A percentile compares a stretch with the other conserved stretches of the same genome.
Evolutionary conservation across 2,888 invertebrate genomes (phyloP).

Genomic region (Lithophane leautieri): DNA sequence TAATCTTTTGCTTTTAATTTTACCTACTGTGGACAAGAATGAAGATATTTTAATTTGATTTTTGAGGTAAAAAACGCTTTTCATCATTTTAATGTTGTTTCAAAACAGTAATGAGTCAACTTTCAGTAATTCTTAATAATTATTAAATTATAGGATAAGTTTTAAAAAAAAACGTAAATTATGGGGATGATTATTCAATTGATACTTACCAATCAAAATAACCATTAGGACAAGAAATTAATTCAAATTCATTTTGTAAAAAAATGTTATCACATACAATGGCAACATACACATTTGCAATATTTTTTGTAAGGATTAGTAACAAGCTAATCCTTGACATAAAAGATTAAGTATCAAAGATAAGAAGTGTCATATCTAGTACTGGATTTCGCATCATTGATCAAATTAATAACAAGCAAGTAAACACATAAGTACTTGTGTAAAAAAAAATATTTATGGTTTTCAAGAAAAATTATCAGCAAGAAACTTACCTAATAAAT

Average conservation of each 20-base stretch:
- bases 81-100: too few species aligned
- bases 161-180: neutral
- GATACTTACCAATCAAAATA: neutral
- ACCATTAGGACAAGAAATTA: neutral
- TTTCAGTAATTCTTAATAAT: neutral
- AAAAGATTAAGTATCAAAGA: constrained; percentile 10
- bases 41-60: too few species aligned
- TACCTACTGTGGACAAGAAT: too few species aligned
- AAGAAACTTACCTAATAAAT: neutral
- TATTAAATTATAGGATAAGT: neutral
- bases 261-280: too few species aligned
- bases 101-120: neutral
- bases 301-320: neutral
- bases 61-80: too few species aligned
- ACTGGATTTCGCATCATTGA: neutral
- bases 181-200: too few species aligned
- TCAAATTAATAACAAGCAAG: neutral
- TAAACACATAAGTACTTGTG: neutral
- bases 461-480: neutral
- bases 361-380: neutral
- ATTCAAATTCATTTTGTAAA: neutral
- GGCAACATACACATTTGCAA: neutral
- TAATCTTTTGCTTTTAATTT: too few species aligned
- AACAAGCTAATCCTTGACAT: constrained; percentile 6
- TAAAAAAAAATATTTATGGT: neutral